Percentiles rank a stretch among this genome's conserved stretches.
phyloP scores from a whole-genome alignment of 2,113 vertebrate species.

The Cichladusa arquata region DNA sequence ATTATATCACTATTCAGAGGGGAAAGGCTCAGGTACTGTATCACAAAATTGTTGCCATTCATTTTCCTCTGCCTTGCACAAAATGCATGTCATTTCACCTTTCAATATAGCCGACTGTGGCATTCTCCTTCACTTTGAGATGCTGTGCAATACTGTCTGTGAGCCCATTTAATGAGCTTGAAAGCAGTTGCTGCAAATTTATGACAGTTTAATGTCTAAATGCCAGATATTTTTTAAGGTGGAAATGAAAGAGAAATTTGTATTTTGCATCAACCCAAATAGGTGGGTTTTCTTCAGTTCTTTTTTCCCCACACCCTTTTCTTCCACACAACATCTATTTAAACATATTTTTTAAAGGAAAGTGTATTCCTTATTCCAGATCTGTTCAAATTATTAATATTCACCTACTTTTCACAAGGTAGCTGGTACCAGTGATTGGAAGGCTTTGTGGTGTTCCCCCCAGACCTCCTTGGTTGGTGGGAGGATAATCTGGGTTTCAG shows the following conservation, averaged over 20 bases:
- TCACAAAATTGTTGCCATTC: slow-evolving; percentile 63
- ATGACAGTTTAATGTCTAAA: slow-evolving; percentile 52
- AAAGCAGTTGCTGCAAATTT: slow-evolving; percentile 59
- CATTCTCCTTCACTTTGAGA: slow-evolving; percentile 38
- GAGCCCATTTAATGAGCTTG: slow-evolving; percentile 65
- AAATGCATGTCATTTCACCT: slow-evolving; percentile 60
- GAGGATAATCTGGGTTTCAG: not conserved
- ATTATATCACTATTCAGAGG: slow-evolving; percentile 39
- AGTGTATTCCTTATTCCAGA: not conserved
- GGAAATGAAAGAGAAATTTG: not conserved
- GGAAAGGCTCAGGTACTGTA: slow-evolving; percentile 57
- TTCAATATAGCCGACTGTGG: slow-evolving; percentile 35
- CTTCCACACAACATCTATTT: not conserved
- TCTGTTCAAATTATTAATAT: not conserved
- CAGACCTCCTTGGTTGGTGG: not conserved
- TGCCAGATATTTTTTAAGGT: slow-evolving; percentile 27
- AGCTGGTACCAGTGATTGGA: not conserved
- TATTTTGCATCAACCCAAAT: not conserved
- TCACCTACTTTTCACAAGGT: not conserved
- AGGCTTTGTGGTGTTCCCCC: not conserved
- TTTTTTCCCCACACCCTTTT: not conserved
- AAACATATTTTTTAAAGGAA: not conserved
- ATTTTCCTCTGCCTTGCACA: slow-evolving; percentile 59
- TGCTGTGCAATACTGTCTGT: slow-evolving; percentile 48
- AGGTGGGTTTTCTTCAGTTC: not conserved